phyloP scores from a whole-genome alignment of 1,140 invertebrate genomes.

The Hyles vespertilio region DNA sequence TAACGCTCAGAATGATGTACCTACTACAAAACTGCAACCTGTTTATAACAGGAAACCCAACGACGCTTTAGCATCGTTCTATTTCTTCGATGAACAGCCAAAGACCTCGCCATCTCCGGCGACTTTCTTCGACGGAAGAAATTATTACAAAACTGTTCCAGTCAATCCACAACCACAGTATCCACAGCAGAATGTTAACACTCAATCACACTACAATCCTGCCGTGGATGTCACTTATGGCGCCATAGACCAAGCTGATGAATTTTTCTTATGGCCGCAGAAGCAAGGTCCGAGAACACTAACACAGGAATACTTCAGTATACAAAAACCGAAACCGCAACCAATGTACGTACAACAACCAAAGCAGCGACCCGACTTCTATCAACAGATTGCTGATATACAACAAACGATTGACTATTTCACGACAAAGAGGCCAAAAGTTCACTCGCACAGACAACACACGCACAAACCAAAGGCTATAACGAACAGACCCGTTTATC shows the following conservation, averaged over 20 bases:
- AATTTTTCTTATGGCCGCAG: slow-evolving; percentile 67
- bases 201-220: slow-evolving; percentile 51
- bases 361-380: slow-evolving; percentile 68
- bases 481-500: slow-evolving; percentile 63
- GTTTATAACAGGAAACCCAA: slow-evolving; percentile 65
- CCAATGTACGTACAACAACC: slow-evolving; percentile 52
- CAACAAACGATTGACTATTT: slow-evolving; percentile 74
- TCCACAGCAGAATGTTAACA: slow-evolving; percentile 42
- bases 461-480: slow-evolving; percentile 58
- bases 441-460: slow-evolving; percentile 55
- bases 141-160: slow-evolving; percentile 70
- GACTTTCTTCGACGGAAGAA: slow-evolving; percentile 63
- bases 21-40: slow-evolving; percentile 73
- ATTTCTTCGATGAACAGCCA: slow-evolving; percentile 77
- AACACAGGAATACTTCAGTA: slow-evolving; percentile 72
- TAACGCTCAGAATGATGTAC: slow-evolving; percentile 74
- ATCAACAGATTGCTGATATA: slow-evolving; percentile 75
- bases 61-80: slow-evolving; percentile 74
- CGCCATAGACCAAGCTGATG: slow-evolving; percentile 65
- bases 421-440: slow-evolving; percentile 70
- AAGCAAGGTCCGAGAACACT: slow-evolving; percentile 71
- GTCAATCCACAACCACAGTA: slow-evolving; percentile 30
- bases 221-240: slow-evolving; percentile 64
- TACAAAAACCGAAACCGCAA: slow-evolving; percentile 64
- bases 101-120: slow-evolving; percentile 55